These are phyloP conservation scores for Indri indri DNA, from an alignment of 2,113 vertebrate genomes.

Conservation along the genomic window DNA sequence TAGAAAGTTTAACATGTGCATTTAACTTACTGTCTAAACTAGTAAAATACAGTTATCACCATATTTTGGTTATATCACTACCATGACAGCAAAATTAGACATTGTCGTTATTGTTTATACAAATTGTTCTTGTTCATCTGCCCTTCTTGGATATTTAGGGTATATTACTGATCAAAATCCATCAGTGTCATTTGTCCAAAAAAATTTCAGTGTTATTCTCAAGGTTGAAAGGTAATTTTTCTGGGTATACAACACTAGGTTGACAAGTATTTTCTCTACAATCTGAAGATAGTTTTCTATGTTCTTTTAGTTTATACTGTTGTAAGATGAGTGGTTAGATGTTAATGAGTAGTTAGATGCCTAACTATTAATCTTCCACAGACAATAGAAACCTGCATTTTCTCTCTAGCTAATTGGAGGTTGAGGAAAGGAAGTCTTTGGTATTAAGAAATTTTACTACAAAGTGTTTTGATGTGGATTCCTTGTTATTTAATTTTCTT, in stretches of 20 bases:
- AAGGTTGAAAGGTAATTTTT: not conserved
- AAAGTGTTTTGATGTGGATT: not conserved
- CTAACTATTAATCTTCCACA: not conserved
- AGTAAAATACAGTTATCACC: not conserved
- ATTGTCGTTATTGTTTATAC: constrained; percentile 28
- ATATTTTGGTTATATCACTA: constrained; percentile 16
- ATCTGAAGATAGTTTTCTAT: not conserved
- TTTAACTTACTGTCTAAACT: constrained; percentile 49
- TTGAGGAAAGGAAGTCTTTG: not conserved
- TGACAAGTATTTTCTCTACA: not conserved
- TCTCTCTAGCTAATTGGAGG: not conserved
- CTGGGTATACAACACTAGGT: not conserved
- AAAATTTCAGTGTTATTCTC: not conserved
- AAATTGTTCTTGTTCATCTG: constrained; percentile 8
- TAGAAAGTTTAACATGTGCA: constrained; percentile 49
- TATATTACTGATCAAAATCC: not conserved
- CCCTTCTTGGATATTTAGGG: not conserved
- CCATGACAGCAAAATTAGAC: constrained; percentile 17
- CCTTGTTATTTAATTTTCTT: constrained; percentile 2
- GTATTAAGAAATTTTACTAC: not conserved
- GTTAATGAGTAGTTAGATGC: not conserved
- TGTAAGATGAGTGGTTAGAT: not conserved
- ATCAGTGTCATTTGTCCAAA: not conserved
- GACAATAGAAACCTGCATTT: not conserved
- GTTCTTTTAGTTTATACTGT: not conserved